Conservation (phyloP, 2,888 invertebrate species). For the Ornithoptera alexandrae region DNA sequence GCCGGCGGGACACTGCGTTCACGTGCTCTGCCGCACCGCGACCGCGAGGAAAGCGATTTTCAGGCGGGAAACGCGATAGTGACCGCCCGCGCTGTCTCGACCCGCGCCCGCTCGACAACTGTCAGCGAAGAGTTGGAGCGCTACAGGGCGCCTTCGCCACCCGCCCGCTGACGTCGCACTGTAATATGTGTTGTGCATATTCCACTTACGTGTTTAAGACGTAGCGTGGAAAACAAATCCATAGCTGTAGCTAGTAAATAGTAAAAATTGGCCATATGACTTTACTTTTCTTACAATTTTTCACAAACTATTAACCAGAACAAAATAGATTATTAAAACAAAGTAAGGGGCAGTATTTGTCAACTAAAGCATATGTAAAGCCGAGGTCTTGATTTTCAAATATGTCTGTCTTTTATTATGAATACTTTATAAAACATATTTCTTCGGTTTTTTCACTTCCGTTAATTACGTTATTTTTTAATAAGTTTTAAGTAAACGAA, state of each 20-base stretch:
- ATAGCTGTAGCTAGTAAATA: background rate
- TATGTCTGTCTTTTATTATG: background rate
- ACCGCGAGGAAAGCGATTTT: slow-evolving; percentile 77
- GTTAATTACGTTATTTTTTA: too few relatives aligned
- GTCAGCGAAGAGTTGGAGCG: slow-evolving; percentile 48
- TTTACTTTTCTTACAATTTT: background rate
- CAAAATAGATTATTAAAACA: background rate
- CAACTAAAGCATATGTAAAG: too few relatives aligned
- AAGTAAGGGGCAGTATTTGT: too few relatives aligned
- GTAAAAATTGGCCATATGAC: background rate
- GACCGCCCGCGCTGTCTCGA: slow-evolving; percentile 70
- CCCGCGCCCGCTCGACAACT: slow-evolving; percentile 64
- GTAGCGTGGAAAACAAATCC: background rate
- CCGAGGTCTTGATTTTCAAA: too few relatives aligned
- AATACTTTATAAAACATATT: background rate
- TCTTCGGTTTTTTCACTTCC: too few relatives aligned
- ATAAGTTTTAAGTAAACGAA: too few relatives aligned
- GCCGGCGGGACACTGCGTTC: slow-evolving; percentile 78
- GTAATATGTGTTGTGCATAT: slow-evolving; percentile 25
- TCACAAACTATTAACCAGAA: background rate
- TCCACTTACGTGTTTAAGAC: slow-evolving; percentile 2
- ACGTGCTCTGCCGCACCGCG: slow-evolving; percentile 64
- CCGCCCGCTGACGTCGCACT: slow-evolving; percentile 36
- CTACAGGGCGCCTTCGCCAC: slow-evolving; percentile 41
- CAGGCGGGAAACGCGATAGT: slow-evolving; percentile 76